Conservation (phyloP, 2,888 invertebrate genomes). For the Dascillus cervinus region DNA sequence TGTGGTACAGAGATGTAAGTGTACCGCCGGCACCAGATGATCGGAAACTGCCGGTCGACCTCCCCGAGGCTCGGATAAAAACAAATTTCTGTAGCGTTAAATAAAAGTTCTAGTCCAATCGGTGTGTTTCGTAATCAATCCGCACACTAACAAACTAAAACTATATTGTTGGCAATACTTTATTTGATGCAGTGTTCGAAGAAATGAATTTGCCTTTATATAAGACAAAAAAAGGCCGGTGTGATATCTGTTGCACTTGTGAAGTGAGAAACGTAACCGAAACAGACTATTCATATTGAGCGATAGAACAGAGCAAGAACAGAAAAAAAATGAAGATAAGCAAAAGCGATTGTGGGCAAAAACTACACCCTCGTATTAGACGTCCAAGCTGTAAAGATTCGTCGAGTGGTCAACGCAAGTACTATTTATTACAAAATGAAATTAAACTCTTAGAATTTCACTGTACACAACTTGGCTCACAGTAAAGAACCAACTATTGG, state of each 20-base stretch:
- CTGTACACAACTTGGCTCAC: slow-evolving; percentile 6
- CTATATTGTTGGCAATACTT: background rate
- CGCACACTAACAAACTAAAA: too few species aligned
- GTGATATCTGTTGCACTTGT: background rate
- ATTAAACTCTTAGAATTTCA: slow-evolving; percentile 6
- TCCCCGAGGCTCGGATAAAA: too few species aligned
- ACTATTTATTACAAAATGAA: slow-evolving; percentile 6
- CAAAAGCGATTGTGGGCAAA: slow-evolving; percentile 2
- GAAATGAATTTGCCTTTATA: background rate
- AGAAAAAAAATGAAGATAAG: background rate
- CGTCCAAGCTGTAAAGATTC: slow-evolving; percentile 4
- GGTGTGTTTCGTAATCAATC: too few species aligned
- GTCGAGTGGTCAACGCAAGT: slow-evolving; percentile 2
- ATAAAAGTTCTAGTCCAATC: too few species aligned
- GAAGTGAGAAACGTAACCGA: background rate
- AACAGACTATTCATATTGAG: background rate
- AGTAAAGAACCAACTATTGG: slow-evolving; percentile 6
- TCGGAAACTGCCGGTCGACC: too few species aligned
- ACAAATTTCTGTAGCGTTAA: too few species aligned
- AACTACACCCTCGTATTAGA: slow-evolving; percentile 2
- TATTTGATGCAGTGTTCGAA: slow-evolving; percentile 1
- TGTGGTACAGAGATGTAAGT: too few species aligned
- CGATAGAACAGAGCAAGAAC: background rate
- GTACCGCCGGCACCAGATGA: too few species aligned
- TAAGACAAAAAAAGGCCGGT: background rate